phyloP scores from a whole-genome alignment of 1,140 invertebrate genomes.

The Eurosta solidaginis region DNA sequence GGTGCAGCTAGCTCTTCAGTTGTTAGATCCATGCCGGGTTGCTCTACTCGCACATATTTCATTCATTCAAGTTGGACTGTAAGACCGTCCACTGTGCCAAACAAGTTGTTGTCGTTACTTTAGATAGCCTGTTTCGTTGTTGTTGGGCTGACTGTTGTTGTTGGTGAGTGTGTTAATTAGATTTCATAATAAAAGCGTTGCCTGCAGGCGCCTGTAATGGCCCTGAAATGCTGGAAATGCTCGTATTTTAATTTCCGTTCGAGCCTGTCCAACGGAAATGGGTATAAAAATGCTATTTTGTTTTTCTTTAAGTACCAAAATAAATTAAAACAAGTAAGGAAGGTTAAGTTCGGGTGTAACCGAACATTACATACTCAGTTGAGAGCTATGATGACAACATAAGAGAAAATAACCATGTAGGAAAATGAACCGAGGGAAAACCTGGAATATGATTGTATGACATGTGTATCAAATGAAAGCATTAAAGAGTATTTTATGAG shows the following conservation, averaged over 20 bases:
- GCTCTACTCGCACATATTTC: background rate
- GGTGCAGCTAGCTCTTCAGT: background rate
- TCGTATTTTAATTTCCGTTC: conserved; percentile 32
- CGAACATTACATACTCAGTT: too few relatives aligned
- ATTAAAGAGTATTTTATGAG: too few relatives aligned
- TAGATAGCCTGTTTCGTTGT: background rate
- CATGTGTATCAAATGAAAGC: too few relatives aligned
- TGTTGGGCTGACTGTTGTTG: background rate
- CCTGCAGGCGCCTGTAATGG: conserved; percentile 17
- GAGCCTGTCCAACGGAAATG: conserved; percentile 24
- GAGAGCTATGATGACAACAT: too few relatives aligned
- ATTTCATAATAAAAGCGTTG: conserved; percentile 29
- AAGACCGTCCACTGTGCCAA: background rate
- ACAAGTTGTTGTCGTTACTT: background rate
- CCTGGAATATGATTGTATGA: too few relatives aligned
- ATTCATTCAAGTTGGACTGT: background rate
- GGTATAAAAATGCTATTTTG: conserved; percentile 26
- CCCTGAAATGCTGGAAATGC: background rate
- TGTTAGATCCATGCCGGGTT: background rate
- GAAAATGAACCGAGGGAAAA: too few relatives aligned
- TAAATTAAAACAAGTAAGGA: background rate
- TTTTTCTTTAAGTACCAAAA: background rate
- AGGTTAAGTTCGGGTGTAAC: too few relatives aligned
- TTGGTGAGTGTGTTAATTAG: conserved; percentile 33
- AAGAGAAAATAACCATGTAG: too few relatives aligned